phyloP scores from a whole-genome alignment of 1,140 invertebrate species.

The Monomorium pharaonis region DNA sequence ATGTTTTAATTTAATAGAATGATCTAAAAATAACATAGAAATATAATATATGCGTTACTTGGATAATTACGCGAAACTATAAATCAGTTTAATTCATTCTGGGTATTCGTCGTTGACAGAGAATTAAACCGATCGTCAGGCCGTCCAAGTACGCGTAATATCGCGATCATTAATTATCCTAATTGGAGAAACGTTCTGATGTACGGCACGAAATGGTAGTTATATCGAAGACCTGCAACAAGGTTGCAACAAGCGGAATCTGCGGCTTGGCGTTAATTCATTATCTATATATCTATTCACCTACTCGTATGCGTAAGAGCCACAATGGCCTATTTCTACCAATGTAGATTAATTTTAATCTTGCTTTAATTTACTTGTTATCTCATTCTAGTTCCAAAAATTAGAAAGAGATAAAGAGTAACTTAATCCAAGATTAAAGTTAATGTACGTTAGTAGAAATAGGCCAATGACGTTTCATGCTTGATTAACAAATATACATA shows the following conservation, averaged over 20 bases:
- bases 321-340: too few relatives aligned
- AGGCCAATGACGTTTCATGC: not conserved
- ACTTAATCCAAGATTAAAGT: too few relatives aligned
- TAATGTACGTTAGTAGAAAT: too few relatives aligned
- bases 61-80: not conserved
- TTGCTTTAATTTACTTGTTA: too few relatives aligned
- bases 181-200: slow-evolving; percentile 34
- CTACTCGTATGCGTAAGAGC: not conserved
- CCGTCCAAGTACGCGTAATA: slow-evolving; percentile 34
- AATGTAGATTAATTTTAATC: too few relatives aligned
- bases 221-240: slow-evolving; percentile 41
- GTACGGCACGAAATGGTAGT: slow-evolving; percentile 7
- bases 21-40: not conserved
- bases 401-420: too few relatives aligned
- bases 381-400: too few relatives aligned
- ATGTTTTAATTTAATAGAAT: not conserved
- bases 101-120: slow-evolving; percentile 16
- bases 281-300: slow-evolving; percentile 39
- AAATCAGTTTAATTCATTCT: slow-evolving; percentile 17
- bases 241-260: slow-evolving; percentile 36
- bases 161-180: slow-evolving; percentile 55
- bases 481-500: slow-evolving; percentile 23
- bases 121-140: slow-evolving; percentile 22
- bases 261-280: slow-evolving; percentile 43
- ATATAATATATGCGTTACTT: not conserved